These are phyloP conservation scores for Hylia prasina DNA, from an alignment of 2,113 vertebrate species.

Conservation along the genomic window DNA sequence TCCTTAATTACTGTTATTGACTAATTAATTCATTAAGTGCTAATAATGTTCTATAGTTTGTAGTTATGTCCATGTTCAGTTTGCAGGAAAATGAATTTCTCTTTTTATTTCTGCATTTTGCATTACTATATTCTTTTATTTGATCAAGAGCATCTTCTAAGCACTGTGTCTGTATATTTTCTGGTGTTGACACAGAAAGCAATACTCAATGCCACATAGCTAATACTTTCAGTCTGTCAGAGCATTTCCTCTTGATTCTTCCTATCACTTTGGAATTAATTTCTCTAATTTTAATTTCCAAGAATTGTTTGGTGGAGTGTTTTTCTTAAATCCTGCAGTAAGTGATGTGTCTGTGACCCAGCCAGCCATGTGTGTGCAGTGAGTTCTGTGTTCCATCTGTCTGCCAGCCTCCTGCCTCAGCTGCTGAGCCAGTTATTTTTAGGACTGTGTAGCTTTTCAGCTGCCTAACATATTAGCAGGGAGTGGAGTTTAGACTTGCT, in stretches of 20 bases:
- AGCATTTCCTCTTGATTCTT: background rate
- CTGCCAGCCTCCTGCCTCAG: slow-evolving; percentile 7
- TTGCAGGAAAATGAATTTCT: background rate
- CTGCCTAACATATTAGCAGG: slow-evolving; percentile 34
- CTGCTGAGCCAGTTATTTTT: slow-evolving; percentile 56
- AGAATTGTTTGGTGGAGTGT: background rate
- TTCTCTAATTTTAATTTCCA: background rate
- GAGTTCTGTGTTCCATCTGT: slow-evolving; percentile 19
- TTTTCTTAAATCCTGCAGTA: background rate
- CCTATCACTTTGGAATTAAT: background rate
- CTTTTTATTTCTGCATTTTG: background rate
- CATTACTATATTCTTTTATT: background rate
- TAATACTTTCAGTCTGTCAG: background rate
- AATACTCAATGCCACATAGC: background rate
- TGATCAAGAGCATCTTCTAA: background rate
- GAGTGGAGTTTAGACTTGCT: slow-evolving; percentile 36
- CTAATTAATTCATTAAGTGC: background rate
- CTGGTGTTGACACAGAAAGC: background rate
- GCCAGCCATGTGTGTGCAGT: background rate
- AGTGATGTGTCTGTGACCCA: background rate
- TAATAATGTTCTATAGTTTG: background rate
- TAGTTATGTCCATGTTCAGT: background rate
- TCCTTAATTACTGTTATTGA: background rate
- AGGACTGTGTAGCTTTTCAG: slow-evolving; percentile 39
- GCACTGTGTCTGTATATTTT: background rate